These are phyloP conservation scores for Diploscapter pachys DNA, from an alignment of 1,140 invertebrate genomes.

Conservation along the genomic window DNA sequence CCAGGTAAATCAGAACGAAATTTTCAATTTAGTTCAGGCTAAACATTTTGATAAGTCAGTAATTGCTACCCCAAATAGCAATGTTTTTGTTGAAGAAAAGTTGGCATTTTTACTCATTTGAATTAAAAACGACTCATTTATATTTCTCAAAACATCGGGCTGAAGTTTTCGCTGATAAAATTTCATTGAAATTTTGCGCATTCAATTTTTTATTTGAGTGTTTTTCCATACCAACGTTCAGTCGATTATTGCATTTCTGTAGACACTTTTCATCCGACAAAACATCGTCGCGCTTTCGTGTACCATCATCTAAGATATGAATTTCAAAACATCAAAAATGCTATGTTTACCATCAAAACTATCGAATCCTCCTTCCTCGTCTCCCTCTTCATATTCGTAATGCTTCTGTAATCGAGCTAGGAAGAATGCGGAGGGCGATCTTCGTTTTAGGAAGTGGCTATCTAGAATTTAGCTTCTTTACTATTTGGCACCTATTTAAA, in stretches of 20 bases:
- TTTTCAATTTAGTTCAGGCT: too few relatives aligned
- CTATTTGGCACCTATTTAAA: too few relatives aligned
- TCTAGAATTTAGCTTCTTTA: constrained; percentile 1
- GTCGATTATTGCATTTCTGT: constrained; percentile 49
- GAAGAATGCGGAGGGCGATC: constrained; percentile 20
- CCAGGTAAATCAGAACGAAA: too few relatives aligned
- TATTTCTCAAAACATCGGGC: too few relatives aligned
- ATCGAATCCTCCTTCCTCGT: constrained; percentile 16
- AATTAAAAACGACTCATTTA: too few relatives aligned
- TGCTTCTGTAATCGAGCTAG: constrained; percentile 24
- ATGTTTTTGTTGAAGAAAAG: too few relatives aligned
- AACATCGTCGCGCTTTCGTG: constrained; percentile 28
- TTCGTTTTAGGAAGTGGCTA: constrained; percentile 10
- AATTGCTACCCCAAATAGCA: too few relatives aligned
- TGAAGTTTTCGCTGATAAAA: too few relatives aligned
- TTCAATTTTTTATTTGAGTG: too few relatives aligned
- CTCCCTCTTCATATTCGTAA: constrained; percentile 26
- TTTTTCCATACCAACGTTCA: constrained; percentile 37
- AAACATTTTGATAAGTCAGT: too few relatives aligned
- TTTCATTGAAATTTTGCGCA: too few relatives aligned
- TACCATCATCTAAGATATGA: constrained; percentile 21
- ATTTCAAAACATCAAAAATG: constrained; percentile 1
- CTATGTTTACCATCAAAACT: constrained; percentile 6
- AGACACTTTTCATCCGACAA: constrained; percentile 52
- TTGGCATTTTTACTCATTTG: too few relatives aligned